Conservation (phyloP, 1,140 invertebrate species). For the Aphaenogaster floridana region DNA sequence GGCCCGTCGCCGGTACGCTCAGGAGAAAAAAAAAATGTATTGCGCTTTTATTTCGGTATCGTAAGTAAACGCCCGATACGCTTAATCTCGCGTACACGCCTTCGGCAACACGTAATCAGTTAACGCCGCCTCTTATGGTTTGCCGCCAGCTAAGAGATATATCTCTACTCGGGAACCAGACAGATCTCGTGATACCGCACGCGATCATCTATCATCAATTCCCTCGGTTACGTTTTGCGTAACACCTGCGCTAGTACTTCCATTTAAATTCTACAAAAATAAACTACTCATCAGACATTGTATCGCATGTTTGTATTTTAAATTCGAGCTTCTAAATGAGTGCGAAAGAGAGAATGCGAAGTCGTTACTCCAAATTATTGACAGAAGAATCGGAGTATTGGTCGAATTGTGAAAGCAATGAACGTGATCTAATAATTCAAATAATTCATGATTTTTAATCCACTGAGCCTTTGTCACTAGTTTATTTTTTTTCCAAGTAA, state of each 20-base stretch:
- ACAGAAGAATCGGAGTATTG: neutral
- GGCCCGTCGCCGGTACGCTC: neutral
- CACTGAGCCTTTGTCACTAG: no score
- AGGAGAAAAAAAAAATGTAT: neutral
- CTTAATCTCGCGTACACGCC: neutral
- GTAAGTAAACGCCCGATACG: neutral
- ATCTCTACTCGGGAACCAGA: neutral
- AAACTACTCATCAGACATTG: neutral
- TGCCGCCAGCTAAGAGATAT: neutral
- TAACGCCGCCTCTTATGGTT: neutral
- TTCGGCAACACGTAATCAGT: neutral
- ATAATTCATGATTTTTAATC: no score
- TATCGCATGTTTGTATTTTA: neutral
- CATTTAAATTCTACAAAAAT: neutral
- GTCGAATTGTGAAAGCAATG: neutral
- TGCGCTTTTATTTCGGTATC: constrained; percentile 4
- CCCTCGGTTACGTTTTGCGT: neutral
- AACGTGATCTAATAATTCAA: neutral
- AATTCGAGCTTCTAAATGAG: neutral
- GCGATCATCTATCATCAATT: neutral
- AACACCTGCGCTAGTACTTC: neutral
- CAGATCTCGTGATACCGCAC: neutral
- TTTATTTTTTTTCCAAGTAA: no score
- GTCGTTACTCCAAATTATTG: neutral
- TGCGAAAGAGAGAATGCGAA: neutral